Percentiles rank a stretch among this genome's conserved stretches.
Evolutionary conservation across 2,888 invertebrate species (phyloP).

Genomic region (Tetrapedia diversipes): DNA sequence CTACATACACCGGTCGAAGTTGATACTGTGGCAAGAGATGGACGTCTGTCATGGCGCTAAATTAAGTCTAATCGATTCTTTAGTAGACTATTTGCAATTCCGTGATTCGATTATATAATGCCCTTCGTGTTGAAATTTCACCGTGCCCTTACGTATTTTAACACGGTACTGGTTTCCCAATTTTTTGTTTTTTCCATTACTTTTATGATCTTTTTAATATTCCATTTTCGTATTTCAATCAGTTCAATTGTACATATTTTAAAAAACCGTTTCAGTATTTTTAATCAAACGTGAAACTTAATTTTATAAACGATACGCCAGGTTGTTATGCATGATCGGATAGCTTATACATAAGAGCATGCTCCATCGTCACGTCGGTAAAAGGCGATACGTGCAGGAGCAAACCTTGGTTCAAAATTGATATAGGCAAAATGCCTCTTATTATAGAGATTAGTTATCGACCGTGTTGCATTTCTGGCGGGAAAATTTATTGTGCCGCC

Average conservation of each 20-base stretch:
- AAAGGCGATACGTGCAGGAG: too few species aligned
- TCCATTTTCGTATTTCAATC: neutral
- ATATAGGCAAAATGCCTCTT: neutral
- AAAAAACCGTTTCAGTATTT: too few species aligned
- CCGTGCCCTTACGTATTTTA: too few species aligned
- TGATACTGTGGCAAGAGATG: constrained; percentile 30
- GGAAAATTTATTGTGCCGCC: neutral
- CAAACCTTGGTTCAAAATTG: neutral
- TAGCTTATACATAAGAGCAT: neutral
- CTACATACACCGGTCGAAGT: constrained; percentile 24
- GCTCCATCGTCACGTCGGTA: neutral
- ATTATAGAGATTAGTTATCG: neutral
- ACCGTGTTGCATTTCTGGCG: neutral
- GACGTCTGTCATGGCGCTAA: constrained; percentile 27
- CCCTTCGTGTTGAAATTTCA: neutral
- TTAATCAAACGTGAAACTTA: neutral
- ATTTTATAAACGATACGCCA: neutral
- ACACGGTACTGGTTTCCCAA: neutral
- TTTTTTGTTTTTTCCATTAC: neutral
- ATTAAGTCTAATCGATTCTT: constrained; percentile 46
- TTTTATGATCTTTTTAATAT: neutral
- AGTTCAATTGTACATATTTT: too few species aligned
- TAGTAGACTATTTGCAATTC: constrained; percentile 15
- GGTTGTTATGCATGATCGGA: too few species aligned
- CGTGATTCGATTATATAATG: constrained; percentile 25